Base-by-base conservation (phyloP, 1,140 invertebrate species). In the Chionoecetes opilio region DNA sequence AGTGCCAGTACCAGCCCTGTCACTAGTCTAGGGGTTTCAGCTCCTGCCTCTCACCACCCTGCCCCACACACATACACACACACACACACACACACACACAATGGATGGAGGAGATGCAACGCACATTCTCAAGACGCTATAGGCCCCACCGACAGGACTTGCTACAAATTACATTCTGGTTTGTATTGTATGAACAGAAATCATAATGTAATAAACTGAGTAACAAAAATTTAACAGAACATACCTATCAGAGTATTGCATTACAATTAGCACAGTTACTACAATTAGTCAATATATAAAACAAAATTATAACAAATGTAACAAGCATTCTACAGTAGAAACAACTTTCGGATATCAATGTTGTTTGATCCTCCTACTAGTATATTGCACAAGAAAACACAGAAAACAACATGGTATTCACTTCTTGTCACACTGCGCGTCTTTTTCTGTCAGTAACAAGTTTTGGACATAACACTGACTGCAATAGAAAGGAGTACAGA, bases 51-150 rank as follows among this genome's bases (percentile, higher is more conserved):
- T 88, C 37, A 86, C 93, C 32, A 53, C 46, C 46, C 46, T 88
- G 93, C 85, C 93, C 93, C 46, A 53, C 46, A 53, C 46, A 53
- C 2, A 53, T 9, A 17, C 46, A 53, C 21, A 53, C 46, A 53
- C 46, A 53, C 46, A 53, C 11, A 53, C 46, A 53, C 21, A 53
- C 86, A 86, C 41, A 92, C 75, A 92, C 88, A 38, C 46, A 46
- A 88, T 93, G 93, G 93, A 93, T 93, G 93, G 93, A 93, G 93
- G 86, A 93, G 84, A 63, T 93, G 88, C 93, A 93, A 88, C 88
- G 84, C 93, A 93, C 88, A 93, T 88, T 88, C 86, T 37, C 46
- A 93, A 63, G 31, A 93, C 53, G 88, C 93, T 88, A 8, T 41
- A 82, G 93, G 87, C 37, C 86, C 46, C 46, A 53, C 46, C 46